These are phyloP conservation scores for Xestia c-nigrum DNA, from an alignment of 2,888 invertebrate species.

Conservation along the genomic window DNA sequence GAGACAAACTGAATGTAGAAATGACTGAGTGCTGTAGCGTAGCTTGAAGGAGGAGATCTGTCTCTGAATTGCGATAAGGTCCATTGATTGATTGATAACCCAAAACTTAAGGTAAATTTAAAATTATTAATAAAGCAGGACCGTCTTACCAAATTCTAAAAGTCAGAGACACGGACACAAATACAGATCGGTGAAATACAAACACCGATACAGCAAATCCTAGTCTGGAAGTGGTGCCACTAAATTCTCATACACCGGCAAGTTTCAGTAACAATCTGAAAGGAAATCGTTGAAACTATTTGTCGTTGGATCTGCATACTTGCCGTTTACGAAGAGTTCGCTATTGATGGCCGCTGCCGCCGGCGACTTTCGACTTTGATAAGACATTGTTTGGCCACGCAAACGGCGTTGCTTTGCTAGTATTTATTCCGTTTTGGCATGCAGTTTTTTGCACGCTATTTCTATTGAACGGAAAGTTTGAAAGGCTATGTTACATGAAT, in stretches of 20 bases:
- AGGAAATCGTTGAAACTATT: constrained; percentile 65
- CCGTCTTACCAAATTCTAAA: too few relatives aligned
- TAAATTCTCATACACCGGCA: constrained; percentile 51
- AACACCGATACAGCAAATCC: background rate
- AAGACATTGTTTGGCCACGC: constrained; percentile 60
- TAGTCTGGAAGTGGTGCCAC: constrained; percentile 5
- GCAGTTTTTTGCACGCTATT: constrained; percentile 29
- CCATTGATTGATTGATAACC: background rate
- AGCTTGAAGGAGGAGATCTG: background rate
- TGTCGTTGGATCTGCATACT: constrained; percentile 69
- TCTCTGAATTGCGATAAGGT: background rate
- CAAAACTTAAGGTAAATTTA: background rate
- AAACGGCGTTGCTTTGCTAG: constrained; percentile 17
- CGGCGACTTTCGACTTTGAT: constrained; percentile 65
- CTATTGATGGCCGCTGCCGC: constrained; percentile 67
- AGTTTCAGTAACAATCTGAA: constrained; percentile 60
- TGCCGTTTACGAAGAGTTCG: constrained; percentile 67
- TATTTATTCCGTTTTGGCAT: constrained; percentile 35
- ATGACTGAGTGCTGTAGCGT: background rate
- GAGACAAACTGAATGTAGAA: background rate
- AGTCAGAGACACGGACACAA: background rate
- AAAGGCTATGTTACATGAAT: background rate
- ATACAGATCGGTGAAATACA: background rate
- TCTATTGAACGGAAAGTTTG: constrained; percentile 4
- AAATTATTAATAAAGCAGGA: background rate